Percentiles rank a stretch among this genome's conserved stretches.
phyloP scores from a whole-genome alignment of 2,797 vertebrate genomes.

The Tokudaia muenninki region DNA sequence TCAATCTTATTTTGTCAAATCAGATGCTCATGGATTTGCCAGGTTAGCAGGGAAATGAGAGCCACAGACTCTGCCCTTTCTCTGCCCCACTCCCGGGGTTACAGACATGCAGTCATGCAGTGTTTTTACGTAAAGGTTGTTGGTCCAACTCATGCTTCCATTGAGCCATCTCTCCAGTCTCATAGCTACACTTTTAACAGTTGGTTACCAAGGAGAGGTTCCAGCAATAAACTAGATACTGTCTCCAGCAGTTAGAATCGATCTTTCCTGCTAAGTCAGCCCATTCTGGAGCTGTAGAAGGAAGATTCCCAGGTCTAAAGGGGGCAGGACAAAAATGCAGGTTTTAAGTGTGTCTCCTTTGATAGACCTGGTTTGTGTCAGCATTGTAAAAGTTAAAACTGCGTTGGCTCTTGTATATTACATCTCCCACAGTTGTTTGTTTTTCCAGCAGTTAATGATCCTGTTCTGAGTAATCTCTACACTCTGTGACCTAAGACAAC shows the following conservation, averaged over 20 bases:
- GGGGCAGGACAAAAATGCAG: background rate
- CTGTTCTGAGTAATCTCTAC: conserved; percentile 47
- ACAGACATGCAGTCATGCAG: background rate
- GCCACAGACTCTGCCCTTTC: background rate
- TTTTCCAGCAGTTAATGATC: conserved; percentile 63
- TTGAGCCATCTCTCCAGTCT: background rate
- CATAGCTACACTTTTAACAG: background rate
- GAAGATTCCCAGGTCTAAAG: background rate
- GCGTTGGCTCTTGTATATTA: conserved; percentile 45
- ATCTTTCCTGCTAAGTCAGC: background rate
- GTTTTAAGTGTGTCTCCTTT: conserved; percentile 34
- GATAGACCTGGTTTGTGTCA: conserved; percentile 48
- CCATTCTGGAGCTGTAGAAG: conserved; percentile 21
- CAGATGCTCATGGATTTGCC: background rate
- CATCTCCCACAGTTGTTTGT: conserved; percentile 32
- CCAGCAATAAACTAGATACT: background rate
- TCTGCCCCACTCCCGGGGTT: background rate
- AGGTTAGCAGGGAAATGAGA: background rate
- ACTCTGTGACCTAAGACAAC: conserved; percentile 63
- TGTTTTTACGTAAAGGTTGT: background rate
- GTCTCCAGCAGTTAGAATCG: conserved; percentile 31
- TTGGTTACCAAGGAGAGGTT: background rate
- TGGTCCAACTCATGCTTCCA: background rate
- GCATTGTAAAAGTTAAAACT: conserved; percentile 23
- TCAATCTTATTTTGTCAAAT: background rate